Percentiles rank a stretch among this genome's conserved stretches.
These are phyloP conservation scores for Drosophila diplacantha DNA, from an alignment of 2,888 invertebrate genomes.

Conservation along the genomic window DNA sequence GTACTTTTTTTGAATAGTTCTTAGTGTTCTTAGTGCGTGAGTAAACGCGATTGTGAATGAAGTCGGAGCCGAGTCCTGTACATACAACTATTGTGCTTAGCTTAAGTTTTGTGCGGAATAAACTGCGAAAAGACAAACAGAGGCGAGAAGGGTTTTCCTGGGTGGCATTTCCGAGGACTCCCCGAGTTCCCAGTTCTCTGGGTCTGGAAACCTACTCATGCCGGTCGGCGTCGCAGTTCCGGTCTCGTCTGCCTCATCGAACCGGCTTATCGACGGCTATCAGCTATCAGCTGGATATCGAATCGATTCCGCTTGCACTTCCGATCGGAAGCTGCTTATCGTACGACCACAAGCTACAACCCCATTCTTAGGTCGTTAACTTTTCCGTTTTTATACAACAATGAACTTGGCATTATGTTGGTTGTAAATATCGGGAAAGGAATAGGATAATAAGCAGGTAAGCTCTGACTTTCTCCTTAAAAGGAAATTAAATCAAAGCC, in stretches of 20 bases:
- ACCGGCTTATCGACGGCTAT: not conserved
- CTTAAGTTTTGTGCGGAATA: constrained; percentile 30
- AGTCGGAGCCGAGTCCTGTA: constrained; percentile 14
- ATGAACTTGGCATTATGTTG: no score
- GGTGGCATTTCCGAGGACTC: not conserved
- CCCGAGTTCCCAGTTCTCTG: not conserved
- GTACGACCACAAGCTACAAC: not conserved
- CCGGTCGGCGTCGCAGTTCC: no score
- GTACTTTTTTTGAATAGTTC: constrained; percentile 64
- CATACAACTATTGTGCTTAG: constrained; percentile 21
- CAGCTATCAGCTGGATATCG: not conserved
- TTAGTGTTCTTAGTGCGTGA: constrained; percentile 37
- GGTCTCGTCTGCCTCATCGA: not conserved
- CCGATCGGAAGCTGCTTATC: constrained; percentile 21
- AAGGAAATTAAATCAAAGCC: not conserved
- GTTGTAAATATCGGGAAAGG: no score
- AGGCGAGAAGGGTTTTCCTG: not conserved
- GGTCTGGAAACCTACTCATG: not conserved
- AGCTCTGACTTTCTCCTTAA: not conserved
- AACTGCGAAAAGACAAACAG: constrained; percentile 12
- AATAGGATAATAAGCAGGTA: no score
- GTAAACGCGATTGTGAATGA: constrained; percentile 20
- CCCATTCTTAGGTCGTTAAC: no score
- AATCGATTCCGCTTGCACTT: constrained; percentile 1
- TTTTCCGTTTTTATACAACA: no score